A percentile compares a stretch with the other conserved stretches of the same genome.
phyloP scores from a whole-genome alignment of 2,888 invertebrate species.

The Folsomia candida region DNA sequence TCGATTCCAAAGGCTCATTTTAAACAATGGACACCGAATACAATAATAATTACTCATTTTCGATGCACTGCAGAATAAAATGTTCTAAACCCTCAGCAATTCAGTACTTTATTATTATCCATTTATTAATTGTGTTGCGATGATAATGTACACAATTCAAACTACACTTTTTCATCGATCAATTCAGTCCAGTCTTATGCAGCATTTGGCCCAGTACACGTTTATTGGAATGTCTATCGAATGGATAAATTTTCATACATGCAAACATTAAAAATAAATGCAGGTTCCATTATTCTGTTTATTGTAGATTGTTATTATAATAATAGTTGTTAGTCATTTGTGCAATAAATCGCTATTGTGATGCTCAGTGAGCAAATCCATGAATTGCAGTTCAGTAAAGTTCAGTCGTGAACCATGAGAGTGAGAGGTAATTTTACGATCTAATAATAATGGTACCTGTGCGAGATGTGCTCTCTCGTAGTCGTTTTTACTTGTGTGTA shows the following conservation, averaged over 20 bases:
- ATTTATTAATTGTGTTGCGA: background rate
- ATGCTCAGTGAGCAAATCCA: background rate
- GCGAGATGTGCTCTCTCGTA: background rate
- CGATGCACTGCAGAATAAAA: background rate
- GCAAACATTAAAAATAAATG: background rate
- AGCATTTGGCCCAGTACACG: too few relatives aligned
- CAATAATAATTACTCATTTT: background rate
- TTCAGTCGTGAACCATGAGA: background rate
- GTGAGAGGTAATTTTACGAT: constrained; percentile 4
- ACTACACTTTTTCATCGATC: background rate
- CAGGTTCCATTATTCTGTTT: background rate
- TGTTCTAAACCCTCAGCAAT: background rate
- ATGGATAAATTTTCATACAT: background rate
- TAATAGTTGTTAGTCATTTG: constrained; percentile 1
- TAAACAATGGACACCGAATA: background rate
- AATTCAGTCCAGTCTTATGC: background rate
- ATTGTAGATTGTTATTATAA: constrained; percentile 1
- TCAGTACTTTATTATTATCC: background rate
- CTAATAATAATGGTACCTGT: constrained; percentile 6
- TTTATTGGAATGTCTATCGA: background rate
- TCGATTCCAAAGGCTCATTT: too few relatives aligned
- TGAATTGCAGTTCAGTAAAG: background rate
- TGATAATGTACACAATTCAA: background rate
- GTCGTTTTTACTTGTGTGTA: too few relatives aligned
- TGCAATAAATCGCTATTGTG: background rate